Base-by-base conservation (phyloP, 2,797 vertebrate species). In the Varecia variegata region DNA sequence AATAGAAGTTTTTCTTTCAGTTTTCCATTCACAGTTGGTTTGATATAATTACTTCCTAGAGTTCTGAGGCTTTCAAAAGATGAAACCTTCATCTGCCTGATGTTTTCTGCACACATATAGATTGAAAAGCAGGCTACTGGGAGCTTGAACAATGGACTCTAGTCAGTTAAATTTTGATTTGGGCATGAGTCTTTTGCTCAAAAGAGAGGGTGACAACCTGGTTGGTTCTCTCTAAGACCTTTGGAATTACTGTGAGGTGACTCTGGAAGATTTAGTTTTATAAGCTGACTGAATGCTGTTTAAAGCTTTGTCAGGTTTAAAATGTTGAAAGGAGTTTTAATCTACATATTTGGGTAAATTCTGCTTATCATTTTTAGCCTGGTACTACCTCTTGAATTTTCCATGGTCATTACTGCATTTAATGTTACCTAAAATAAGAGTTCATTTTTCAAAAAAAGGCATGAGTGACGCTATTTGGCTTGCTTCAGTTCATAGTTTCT, bases 41-140 rank as follows among this genome's bases (percentile, higher is more conserved):
- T 73, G n/a, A 76, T 91, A 38, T 52, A 89, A 95, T 81, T 90
- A 50, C 67, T 92, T 85, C 71, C 71, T 87, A 58, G 30, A 86
- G 30, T 88, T 82, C 62, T 52, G n/a, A 81, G 52, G 11, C 67
- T 90, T 84, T 93, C n/a, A 45, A 54, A 88, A 95, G 65, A 68
- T 81, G 18, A 90, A 92, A 60, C 7, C 68, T 56, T 70, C 20
- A 40, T 80, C 40, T 81, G 38, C 21, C 58, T 76, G 25, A 58
- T 67, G 10, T 83, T 83, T 87, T 83, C 23, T 87, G 32, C 40
- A 77, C 45, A 82, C 13, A 58, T 5, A 60, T 4, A 79, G 73
- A 56, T 30, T 81, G 40, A 58, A 62, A 27, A 62, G 11, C 20
- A 77, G 62, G 27, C 54, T 92, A 1, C 38, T 9, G 9, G 45